These are phyloP conservation scores for Myotis daubentonii DNA, from an alignment of 2,797 vertebrate genomes.

Conservation along the genomic window DNA sequence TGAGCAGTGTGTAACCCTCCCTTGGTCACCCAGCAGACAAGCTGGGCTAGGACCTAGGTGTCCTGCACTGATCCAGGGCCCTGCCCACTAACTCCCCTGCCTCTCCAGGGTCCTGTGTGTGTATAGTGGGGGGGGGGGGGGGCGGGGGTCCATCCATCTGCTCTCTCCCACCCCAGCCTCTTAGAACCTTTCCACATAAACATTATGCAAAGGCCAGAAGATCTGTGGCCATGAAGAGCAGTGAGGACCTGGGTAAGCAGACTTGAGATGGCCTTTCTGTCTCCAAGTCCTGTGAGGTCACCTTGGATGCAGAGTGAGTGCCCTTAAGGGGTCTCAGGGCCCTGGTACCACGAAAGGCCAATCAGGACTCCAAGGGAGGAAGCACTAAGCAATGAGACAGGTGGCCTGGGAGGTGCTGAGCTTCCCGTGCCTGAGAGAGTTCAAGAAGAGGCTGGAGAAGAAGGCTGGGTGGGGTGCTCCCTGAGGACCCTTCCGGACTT, in stretches of 20 bases:
- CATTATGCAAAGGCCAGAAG: not conserved
- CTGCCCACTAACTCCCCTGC: too few species aligned
- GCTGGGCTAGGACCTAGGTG: not conserved
- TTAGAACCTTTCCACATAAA: not conserved
- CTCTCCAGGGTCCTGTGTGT: too few species aligned
- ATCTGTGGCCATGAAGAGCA: not conserved
- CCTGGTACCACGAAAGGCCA: not conserved
- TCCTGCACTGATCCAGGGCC: not conserved
- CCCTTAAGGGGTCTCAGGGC: not conserved
- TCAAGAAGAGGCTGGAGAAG: not conserved
- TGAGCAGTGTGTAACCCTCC: not conserved
- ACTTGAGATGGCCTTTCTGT: not conserved
- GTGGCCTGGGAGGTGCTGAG: not conserved
- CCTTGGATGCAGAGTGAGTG: not conserved
- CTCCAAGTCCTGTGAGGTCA: not conserved
- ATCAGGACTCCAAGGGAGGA: not conserved
- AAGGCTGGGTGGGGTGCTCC: not conserved
- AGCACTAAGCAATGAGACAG: not conserved
- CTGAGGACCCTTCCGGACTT: conserved; percentile 1
- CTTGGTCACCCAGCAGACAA: not conserved
- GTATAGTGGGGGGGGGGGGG: too few species aligned
- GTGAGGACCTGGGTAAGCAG: not conserved
- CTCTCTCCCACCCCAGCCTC: not conserved
- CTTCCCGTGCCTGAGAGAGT: not conserved
- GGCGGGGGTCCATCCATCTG: not conserved